Conservation (phyloP, 2,888 invertebrate genomes). For the Chelonus formosanus region DNA sequence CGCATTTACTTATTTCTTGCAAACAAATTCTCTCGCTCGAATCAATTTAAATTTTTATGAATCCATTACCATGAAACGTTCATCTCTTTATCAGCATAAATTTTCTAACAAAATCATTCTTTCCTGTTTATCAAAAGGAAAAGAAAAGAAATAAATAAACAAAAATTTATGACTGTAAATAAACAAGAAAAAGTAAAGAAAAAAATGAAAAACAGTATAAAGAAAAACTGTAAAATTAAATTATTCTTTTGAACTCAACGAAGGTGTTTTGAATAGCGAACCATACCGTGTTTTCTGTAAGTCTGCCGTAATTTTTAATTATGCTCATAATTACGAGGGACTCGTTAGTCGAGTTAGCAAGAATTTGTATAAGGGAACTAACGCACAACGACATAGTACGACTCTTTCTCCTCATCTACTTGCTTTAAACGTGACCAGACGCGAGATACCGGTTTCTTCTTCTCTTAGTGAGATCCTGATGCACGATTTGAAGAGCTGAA, state of each 20-base stretch:
- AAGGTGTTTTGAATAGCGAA: conserved; percentile 24
- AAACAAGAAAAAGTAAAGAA: neutral
- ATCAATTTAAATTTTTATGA: no score
- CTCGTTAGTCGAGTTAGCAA: conserved; percentile 31
- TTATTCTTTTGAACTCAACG: neutral
- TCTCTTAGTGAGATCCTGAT: conserved; percentile 8
- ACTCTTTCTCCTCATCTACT: neutral
- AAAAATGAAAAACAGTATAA: neutral
- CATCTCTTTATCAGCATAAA: no score
- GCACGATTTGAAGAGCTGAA: conserved; percentile 8
- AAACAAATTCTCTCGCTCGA: no score
- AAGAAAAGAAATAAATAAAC: no score
- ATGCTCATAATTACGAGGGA: conserved; percentile 26
- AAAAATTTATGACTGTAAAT: no score
- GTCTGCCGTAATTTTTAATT: conserved; percentile 26
- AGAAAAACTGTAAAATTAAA: neutral
- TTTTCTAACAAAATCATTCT: no score
- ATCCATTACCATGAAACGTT: no score
- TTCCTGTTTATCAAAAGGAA: no score
- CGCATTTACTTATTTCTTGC: no score
- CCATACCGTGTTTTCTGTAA: conserved; percentile 7
- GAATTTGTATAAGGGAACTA: conserved; percentile 24
- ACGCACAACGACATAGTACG: neutral
- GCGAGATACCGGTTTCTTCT: conserved; percentile 18
- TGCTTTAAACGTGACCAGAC: conserved; percentile 20